Evolutionary conservation across 2,888 invertebrate genomes (phyloP), one percentile per base, ranked within the genome.

Genomic region (Tolmerus cingulatus): DNA sequence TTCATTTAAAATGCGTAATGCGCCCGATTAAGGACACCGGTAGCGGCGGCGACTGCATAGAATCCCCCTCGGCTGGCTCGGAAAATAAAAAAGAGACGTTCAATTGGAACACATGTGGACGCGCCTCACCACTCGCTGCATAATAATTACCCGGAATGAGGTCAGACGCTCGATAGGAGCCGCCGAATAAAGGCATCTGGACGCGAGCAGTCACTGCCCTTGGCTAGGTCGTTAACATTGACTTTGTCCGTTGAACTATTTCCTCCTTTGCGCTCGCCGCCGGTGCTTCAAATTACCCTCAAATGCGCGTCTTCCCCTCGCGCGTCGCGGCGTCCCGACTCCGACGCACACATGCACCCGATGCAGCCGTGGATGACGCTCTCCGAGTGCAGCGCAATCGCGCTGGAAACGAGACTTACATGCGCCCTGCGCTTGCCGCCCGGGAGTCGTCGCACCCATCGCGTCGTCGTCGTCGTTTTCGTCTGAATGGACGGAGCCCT

Each of bases 171-270:
- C 66, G 12, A 57, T 37, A 66, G 37, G 19, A 57, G 40, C 78
- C 51, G 16, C 57, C 30, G 57, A 57, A 57, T 66, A 66, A 82
- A 82, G 66, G 43, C 74, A 82, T 82, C 46, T n/a, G 51, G 34
- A 40, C 76, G 43, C 16, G 27, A 51, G 78, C 90, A 91, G 91
- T 91, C 91, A 91, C 90, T 91, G 91, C 91, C 92, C 91, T 91
- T 92, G 92, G 90, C 91, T 90, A 90, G 92, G 92, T 92, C 92
- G 91, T 90, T 91, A 91, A 90, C 92, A 90, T 90, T 89, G 78
- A 82, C 79, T 87, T 87, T 87, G 55, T 78, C 55, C 84, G 30
- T 66, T 85, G 55, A 66, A 84, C 55, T 82, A 82, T 77, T 81
- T 87, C 81, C 51, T 84, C 30, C 19, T 76, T 30, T 55, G n/a